Evolutionary conservation across 2,797 vertebrate genomes (phyloP).

Genomic region (Gambusia yucatana): DNA sequence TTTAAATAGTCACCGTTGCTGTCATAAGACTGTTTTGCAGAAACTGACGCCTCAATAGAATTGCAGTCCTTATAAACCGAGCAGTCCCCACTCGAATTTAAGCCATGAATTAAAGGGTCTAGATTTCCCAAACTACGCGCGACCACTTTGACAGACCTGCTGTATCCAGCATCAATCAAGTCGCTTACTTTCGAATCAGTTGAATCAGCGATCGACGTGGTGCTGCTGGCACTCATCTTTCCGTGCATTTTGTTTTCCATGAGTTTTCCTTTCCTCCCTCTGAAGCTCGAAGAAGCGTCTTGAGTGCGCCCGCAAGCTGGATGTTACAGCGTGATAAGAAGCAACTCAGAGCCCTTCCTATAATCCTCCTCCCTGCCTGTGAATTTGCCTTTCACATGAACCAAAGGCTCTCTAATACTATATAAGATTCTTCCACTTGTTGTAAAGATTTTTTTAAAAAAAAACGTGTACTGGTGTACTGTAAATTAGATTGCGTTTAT

Average conservation of each 20-base stretch:
- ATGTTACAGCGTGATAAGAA: conserved; percentile 20
- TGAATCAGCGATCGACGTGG: conserved; percentile 49
- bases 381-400: conserved; percentile 32
- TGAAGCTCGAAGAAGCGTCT: conserved; percentile 13
- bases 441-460: not conserved
- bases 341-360: conserved; percentile 39
- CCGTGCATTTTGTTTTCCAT: conserved; percentile 59
- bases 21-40: conserved; percentile 53
- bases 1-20: conserved; percentile 62
- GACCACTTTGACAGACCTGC: conserved; percentile 15
- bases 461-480: not conserved
- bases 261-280: not conserved
- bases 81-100: conserved; percentile 35
- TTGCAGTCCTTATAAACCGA: conserved; percentile 56
- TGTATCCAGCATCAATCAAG: conserved; percentile 56
- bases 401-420: not conserved
- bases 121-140: conserved; percentile 71
- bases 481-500: not conserved
- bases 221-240: conserved; percentile 52
- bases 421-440: not conserved
- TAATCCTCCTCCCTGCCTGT: conserved; percentile 60
- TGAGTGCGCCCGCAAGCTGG: conserved; percentile 35
- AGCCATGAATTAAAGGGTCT: conserved; percentile 41
- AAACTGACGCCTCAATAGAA: conserved; percentile 33
- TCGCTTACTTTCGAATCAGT: conserved; percentile 45